phyloP scores from a whole-genome alignment of 2,797 vertebrate genomes.

The Macrochelys suwanniensis region DNA sequence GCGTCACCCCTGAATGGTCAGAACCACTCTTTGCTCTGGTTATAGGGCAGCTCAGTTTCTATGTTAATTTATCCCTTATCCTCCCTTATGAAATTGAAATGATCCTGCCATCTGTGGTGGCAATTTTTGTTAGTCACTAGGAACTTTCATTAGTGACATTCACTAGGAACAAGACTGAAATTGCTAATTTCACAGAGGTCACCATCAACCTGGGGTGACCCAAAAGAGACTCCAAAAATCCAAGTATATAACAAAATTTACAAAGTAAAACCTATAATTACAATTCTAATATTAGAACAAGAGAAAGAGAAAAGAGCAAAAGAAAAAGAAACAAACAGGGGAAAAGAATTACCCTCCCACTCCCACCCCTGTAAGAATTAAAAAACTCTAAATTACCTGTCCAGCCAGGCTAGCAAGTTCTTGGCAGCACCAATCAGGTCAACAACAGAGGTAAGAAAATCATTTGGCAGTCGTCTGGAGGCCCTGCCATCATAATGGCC shows the following conservation, averaged over 20 bases:
- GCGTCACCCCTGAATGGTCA: neutral
- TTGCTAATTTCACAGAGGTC: neutral
- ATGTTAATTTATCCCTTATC: neutral
- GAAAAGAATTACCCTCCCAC: neutral
- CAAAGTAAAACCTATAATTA: neutral
- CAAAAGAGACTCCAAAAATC: neutral
- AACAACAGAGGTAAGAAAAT: slow-evolving; percentile 92
- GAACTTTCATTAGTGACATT: neutral
- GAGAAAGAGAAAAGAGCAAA: neutral
- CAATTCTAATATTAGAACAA: neutral
- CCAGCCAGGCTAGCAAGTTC: slow-evolving; percentile 93
- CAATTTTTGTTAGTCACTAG: neutral
- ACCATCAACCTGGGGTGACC: neutral
- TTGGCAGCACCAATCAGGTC: slow-evolving; percentile 94
- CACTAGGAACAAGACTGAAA: neutral
- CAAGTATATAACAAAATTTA: neutral
- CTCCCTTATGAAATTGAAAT: neutral
- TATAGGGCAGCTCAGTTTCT: neutral
- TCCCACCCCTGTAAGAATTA: neutral
- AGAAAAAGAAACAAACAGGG: neutral
- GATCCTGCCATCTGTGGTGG: neutral
- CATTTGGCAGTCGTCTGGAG: slow-evolving; percentile 89
- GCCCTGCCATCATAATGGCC: slow-evolving; percentile 91
- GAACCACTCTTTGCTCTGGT: neutral
- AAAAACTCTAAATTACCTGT: slow-evolving; percentile 85